Percentiles rank a stretch among this genome's conserved stretches.
Evolutionary conservation across 1,140 invertebrate genomes (phyloP).

Genomic region (Drosophila serrata): DNA sequence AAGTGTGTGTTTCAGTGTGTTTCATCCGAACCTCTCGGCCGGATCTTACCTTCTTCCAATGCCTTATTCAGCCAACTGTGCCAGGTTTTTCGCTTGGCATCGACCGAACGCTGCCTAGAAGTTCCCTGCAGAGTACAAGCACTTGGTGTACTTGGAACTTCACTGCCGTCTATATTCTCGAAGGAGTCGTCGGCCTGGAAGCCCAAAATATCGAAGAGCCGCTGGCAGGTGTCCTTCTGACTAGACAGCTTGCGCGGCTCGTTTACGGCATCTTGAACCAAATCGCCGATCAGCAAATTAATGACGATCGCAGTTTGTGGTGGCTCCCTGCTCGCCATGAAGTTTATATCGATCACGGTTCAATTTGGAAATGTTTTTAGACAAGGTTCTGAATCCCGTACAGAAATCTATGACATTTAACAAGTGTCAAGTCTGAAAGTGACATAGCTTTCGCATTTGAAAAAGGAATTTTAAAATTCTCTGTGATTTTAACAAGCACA

Average conservation of each 20-base stretch:
- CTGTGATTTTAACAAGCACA: constrained; percentile 16
- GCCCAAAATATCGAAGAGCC: constrained; percentile 60
- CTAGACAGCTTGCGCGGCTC: constrained; percentile 7
- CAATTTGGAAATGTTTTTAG: constrained; percentile 51
- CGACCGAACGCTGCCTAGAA: background rate
- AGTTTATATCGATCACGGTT: constrained; percentile 23
- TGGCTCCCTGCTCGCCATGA: constrained; percentile 61
- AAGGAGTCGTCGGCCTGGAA: constrained; percentile 25
- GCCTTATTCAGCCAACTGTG: constrained; percentile 47
- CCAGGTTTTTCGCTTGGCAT: constrained; percentile 25
- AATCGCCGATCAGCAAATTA: constrained; percentile 58
- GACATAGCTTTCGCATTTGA: constrained; percentile 3
- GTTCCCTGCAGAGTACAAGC: constrained; percentile 10
- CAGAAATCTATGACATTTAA: constrained; percentile 14
- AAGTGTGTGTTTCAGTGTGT: too few species aligned
- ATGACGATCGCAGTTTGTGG: constrained; percentile 45
- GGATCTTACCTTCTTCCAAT: constrained; percentile 52
- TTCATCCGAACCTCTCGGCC: too few species aligned
- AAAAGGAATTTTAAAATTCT: constrained; percentile 11
- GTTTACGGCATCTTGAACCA: constrained; percentile 59
- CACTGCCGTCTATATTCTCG: background rate
- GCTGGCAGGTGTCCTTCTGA: constrained; percentile 49
- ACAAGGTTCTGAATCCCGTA: constrained; percentile 10
- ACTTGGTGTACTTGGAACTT: constrained; percentile 5
- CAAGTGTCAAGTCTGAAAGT: constrained; percentile 24